These are phyloP conservation scores for Otolemur crassicaudatus DNA, from an alignment of 2,797 vertebrate genomes.

Conservation along the genomic window DNA sequence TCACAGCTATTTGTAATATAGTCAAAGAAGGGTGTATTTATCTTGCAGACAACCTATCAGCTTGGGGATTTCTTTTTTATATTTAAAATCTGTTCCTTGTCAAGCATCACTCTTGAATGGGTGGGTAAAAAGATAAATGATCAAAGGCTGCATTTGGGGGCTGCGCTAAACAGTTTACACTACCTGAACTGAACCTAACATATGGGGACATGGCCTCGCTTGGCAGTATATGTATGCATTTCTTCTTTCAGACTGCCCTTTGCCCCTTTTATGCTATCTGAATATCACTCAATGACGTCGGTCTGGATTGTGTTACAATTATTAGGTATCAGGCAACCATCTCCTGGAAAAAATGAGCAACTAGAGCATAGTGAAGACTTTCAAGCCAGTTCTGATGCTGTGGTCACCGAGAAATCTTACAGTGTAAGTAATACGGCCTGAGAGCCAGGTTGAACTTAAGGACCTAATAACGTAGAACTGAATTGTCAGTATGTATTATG, in stretches of 20 bases:
- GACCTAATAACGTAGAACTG: conserved; percentile 12
- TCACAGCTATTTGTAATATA: neutral
- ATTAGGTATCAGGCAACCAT: conserved; percentile 76
- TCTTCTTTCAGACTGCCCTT: neutral
- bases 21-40: conserved; percentile 21
- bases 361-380: conserved; percentile 56
- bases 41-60: conserved; percentile 25
- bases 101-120: neutral
- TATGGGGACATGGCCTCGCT: neutral
- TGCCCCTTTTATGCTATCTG: neutral
- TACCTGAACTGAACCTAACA: neutral
- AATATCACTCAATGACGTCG: conserved; percentile 44
- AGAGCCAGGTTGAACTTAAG: neutral
- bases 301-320: conserved; percentile 52
- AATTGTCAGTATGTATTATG: neutral
- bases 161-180: neutral
- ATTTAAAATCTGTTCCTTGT: conserved; percentile 45
- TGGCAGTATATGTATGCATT: neutral
- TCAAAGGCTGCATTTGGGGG: neutral
- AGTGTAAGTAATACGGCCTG: conserved; percentile 73
- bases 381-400: conserved; percentile 52
- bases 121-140: neutral
- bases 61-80: neutral
- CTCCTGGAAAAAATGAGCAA: conserved; percentile 57
- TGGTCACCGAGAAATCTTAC: conserved; percentile 55